Evolutionary conservation across 1,140 invertebrate species (phyloP).

Genomic region (Heliconius nattereri): DNA sequence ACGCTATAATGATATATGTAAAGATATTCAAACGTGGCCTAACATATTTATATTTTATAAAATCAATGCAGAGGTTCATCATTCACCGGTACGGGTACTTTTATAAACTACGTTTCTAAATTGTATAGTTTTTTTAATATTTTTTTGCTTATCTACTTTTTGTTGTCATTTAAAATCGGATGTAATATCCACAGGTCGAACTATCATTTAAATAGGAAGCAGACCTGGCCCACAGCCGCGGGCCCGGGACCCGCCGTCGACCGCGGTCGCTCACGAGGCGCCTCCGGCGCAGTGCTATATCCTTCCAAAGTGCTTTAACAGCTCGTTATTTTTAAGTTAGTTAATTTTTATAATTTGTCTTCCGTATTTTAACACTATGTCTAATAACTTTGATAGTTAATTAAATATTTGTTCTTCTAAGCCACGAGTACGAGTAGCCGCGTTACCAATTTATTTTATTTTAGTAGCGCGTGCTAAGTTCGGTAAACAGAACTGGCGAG

Average conservation of each 20-base stretch:
- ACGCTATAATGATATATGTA: no score
- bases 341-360: neutral
- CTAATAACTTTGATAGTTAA: neutral
- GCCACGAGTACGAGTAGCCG: no score
- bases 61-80: neutral
- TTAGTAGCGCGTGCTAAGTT: no score
- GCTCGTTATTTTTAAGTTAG: neutral
- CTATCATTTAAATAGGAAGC: neutral
- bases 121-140: no score
- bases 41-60: neutral
- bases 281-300: neutral
- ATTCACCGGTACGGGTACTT: no score
- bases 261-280: neutral
- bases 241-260: slow-evolving; percentile 6
- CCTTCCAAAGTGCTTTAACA: neutral
- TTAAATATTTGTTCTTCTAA: no score
- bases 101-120: no score
- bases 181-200: neutral
- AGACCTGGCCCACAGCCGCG: slow-evolving; percentile 16
- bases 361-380: neutral
- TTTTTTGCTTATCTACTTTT: no score
- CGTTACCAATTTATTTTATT: neutral
- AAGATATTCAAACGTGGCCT: neutral
- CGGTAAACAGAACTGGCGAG: no score
- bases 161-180: neutral